Conservation (phyloP, 30 jellyfish, hydroid and myxozoan species). For the Sanderia malayensis region DNA sequence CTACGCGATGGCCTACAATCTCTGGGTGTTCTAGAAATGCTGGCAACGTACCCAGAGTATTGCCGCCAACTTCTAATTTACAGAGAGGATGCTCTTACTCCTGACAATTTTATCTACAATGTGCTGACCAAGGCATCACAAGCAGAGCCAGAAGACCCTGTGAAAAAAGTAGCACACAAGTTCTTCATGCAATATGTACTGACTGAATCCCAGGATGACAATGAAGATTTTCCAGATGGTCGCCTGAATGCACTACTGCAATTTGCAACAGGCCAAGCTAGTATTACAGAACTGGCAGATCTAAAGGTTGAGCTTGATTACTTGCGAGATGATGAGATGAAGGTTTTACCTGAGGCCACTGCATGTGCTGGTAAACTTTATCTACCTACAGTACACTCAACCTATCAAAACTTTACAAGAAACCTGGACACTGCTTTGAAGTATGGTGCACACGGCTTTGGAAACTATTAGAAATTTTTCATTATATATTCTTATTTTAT, state of each 20-base stretch:
- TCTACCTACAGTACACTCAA: slow-evolving; percentile 2
- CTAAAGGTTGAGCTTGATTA: not conserved
- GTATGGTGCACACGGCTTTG: slow-evolving; percentile 4
- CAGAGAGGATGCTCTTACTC: not conserved
- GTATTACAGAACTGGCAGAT: not conserved
- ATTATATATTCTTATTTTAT: too few species aligned
- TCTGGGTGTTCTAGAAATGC: not conserved
- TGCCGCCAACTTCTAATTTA: not conserved
- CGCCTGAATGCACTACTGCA: not conserved
- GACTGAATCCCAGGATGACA: too few species aligned
- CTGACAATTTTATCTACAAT: not conserved
- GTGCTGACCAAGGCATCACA: not conserved
- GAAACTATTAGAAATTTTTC: not conserved
- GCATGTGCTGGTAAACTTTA: not conserved
- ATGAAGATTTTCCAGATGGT: not conserved
- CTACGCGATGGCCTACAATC: not conserved
- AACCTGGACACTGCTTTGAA: not conserved
- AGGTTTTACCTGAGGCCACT: slow-evolving; percentile 8
- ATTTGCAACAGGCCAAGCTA: not conserved
- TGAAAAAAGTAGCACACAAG: not conserved
- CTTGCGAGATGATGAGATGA: slow-evolving; percentile 5
- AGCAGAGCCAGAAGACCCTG: not conserved
- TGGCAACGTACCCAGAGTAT: not conserved
- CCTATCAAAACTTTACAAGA: not conserved
- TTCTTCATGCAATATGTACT: too few species aligned